Conservation (phyloP, 2,797 vertebrate species). For the Pangasius mekongensis region DNA sequence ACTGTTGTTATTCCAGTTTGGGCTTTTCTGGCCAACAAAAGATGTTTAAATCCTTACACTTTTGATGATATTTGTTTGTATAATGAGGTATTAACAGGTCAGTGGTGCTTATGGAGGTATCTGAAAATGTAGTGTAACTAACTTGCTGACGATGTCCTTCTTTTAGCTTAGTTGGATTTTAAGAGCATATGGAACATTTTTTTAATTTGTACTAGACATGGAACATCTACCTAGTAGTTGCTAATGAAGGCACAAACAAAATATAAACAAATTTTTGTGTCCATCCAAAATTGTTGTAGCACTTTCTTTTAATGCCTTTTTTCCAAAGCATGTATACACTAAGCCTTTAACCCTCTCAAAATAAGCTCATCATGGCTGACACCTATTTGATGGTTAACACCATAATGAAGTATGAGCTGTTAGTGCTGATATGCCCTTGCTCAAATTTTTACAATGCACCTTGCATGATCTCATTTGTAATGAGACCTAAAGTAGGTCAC, state of each 20-base stretch:
- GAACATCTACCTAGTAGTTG: slow-evolving; percentile 1
- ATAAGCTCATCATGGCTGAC: slow-evolving; percentile 19
- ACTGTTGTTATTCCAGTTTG: slow-evolving; percentile 51
- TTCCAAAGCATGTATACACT: slow-evolving; percentile 40
- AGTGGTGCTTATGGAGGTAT: slow-evolving; percentile 13
- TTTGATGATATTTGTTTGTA: slow-evolving; percentile 10
- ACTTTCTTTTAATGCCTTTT: slow-evolving; percentile 33
- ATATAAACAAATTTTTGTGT: slow-evolving; percentile 23
- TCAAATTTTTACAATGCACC: slow-evolving; percentile 24
- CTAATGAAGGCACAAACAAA: slow-evolving; percentile 34
- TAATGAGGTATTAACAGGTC: slow-evolving; percentile 5
- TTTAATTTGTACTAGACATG: slow-evolving; percentile 14
- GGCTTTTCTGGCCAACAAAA: slow-evolving; percentile 32
- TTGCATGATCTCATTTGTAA: slow-evolving; percentile 23
- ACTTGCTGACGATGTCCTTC: slow-evolving; percentile 18
- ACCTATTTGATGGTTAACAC: slow-evolving; percentile 17
- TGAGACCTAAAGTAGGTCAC: slow-evolving; percentile 3
- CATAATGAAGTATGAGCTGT: slow-evolving; percentile 34
- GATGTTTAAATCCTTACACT: neutral
- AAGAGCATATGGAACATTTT: slow-evolving; percentile 18
- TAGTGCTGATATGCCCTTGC: slow-evolving; percentile 30
- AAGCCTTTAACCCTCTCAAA: slow-evolving; percentile 34
- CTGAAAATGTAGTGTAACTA: slow-evolving; percentile 19
- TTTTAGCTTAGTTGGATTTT: slow-evolving; percentile 33
- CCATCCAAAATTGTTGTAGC: slow-evolving; percentile 35